Percentiles rank a stretch among this genome's conserved stretches.
These are phyloP conservation scores for Oceanites oceanicus DNA, from an alignment of 2,113 vertebrate species.

Conservation along the genomic window DNA sequence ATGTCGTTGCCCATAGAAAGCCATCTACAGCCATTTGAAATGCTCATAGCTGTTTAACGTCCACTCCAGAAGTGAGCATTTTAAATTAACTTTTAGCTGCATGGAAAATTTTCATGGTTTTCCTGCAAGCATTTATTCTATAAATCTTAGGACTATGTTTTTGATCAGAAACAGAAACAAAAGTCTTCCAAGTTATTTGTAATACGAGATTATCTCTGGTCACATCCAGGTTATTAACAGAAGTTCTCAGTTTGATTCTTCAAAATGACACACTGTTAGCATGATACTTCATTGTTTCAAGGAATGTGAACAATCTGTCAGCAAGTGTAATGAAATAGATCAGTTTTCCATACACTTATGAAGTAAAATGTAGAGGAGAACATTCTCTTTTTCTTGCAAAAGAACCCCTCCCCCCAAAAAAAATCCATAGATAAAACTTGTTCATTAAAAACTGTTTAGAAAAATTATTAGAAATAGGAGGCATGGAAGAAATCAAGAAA, in stretches of 20 bases:
- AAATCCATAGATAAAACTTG: neutral
- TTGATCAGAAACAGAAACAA: neutral
- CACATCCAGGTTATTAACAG: neutral
- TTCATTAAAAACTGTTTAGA: neutral
- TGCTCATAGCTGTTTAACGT: neutral
- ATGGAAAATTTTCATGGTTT: neutral
- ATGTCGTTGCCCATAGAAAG: neutral
- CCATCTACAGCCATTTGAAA: neutral
- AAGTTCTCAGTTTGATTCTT: neutral
- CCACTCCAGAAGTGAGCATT: neutral
- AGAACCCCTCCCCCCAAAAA: rapidly evolving
- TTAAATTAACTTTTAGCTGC: neutral
- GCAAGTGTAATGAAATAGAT: neutral
- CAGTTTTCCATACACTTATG: neutral
- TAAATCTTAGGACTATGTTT: neutral
- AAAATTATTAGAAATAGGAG: neutral
- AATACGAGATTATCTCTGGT: neutral
- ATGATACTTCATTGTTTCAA: neutral
- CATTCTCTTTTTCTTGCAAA: neutral
- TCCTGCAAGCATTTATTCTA: neutral
- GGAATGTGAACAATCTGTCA: neutral
- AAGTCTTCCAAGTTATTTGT: neutral
- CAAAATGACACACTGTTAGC: neutral
- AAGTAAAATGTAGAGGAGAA: neutral
- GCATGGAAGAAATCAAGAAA: neutral